Conservation (phyloP, 2,113 vertebrate species). For the Dromiciops gliroides region DNA sequence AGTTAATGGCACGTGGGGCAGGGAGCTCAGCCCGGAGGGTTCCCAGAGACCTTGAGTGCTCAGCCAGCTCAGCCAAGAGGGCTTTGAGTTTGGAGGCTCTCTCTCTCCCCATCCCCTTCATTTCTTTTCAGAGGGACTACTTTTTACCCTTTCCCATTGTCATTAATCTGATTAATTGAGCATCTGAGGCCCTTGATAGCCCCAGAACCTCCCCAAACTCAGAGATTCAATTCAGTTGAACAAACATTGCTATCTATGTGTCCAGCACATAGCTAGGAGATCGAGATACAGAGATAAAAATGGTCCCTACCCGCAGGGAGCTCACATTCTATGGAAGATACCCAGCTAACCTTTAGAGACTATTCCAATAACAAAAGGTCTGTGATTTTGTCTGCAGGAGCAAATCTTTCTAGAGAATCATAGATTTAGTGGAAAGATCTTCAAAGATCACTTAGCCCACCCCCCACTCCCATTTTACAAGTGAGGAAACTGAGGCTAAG, state of each 20-base stretch:
- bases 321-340: background rate
- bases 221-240: background rate
- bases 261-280: background rate
- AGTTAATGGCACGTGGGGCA: slow-evolving; percentile 53
- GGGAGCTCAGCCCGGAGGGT: slow-evolving; percentile 35
- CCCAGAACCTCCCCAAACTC: background rate
- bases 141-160: background rate
- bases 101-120: background rate
- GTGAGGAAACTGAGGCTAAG: background rate
- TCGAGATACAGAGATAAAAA: background rate
- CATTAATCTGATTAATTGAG: background rate
- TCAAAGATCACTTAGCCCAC: background rate
- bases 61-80: background rate
- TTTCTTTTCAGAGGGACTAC: background rate
- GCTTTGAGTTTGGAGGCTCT: background rate
- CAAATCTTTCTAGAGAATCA: background rate
- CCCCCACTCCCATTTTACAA: background rate
- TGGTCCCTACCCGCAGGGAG: background rate
- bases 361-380: background rate
- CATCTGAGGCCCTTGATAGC: background rate
- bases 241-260: background rate
- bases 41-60: background rate
- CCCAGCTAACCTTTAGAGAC: background rate
- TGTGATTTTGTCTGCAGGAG: background rate
- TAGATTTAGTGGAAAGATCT: background rate